Conservation (phyloP, 1,140 invertebrate genomes). For the Oedothorax gibbosus region DNA sequence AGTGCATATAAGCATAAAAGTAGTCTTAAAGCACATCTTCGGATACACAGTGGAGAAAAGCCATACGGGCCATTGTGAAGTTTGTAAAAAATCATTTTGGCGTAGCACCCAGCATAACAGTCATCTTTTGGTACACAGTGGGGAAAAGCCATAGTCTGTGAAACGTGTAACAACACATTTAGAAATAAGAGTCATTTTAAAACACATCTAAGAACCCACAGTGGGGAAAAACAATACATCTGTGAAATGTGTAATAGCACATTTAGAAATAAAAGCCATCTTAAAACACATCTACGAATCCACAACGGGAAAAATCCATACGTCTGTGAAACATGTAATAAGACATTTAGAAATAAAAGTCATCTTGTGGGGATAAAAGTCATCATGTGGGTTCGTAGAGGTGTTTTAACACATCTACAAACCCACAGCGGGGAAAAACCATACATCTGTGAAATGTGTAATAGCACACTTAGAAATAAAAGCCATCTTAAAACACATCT, state of each 20-base stretch:
- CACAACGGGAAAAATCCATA: background rate
- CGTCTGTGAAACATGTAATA: background rate
- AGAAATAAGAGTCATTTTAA: background rate
- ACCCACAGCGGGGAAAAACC: background rate
- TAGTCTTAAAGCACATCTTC: background rate
- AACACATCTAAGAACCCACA: background rate
- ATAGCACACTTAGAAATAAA: background rate
- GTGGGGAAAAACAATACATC: background rate
- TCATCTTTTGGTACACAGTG: background rate
- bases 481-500: background rate
- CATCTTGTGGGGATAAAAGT: background rate
- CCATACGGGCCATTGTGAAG: background rate
- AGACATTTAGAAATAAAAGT: background rate
- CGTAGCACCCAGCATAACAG: too few relatives aligned
- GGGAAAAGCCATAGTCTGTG: background rate
- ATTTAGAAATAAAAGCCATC: background rate
- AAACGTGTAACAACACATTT: background rate
- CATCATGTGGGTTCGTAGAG: too few relatives aligned
- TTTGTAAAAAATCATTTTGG: background rate
- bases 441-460: background rate
- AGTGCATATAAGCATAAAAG: background rate
- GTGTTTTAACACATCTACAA: background rate
- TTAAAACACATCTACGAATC: background rate
- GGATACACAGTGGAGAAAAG: background rate
- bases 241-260: background rate